phyloP scores from a whole-genome alignment of 2,888 invertebrate genomes.

The Sarcophaga caerulescens region DNA sequence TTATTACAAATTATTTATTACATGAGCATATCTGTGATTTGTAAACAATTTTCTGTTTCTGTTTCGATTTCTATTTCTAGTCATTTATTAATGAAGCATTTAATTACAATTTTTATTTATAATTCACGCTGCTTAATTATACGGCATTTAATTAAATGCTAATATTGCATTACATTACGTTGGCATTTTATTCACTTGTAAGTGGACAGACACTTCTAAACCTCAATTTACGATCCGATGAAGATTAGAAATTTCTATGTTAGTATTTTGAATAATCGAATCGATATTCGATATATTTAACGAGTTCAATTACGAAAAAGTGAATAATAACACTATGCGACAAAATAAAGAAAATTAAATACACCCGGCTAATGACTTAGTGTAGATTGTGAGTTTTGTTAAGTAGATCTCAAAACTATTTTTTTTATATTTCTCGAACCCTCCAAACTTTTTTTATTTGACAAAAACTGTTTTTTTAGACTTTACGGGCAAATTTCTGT shows the following conservation, averaged over 20 bases:
- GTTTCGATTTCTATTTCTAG: not conserved
- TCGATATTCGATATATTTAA: no score
- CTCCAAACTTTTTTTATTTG: no score
- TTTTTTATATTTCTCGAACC: no score
- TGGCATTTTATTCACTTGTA: not conserved
- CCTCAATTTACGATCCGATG: not conserved
- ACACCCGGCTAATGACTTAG: no score
- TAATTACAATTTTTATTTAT: conserved; percentile 12
- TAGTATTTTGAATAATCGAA: not conserved
- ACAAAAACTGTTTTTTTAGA: no score
- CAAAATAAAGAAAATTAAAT: no score
- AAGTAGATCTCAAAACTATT: no score
- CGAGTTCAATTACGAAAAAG: no score
- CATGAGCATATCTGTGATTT: conserved; percentile 13
- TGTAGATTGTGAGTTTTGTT: no score
- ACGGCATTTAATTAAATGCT: conserved; percentile 21
- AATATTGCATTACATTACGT: conserved; percentile 6
- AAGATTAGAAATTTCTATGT: no score
- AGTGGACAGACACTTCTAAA: not conserved
- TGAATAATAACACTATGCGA: no score
- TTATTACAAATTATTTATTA: conserved; percentile 27
- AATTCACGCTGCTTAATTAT: conserved; percentile 19
- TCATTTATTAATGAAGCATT: conserved; percentile 35
- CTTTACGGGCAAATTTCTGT: no score
- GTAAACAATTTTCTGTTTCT: not conserved